Percentiles rank a stretch among this genome's conserved stretches.
These are phyloP conservation scores for Chromis chromis DNA, from an alignment of 2,797 vertebrate genomes.

Conservation along the genomic window DNA sequence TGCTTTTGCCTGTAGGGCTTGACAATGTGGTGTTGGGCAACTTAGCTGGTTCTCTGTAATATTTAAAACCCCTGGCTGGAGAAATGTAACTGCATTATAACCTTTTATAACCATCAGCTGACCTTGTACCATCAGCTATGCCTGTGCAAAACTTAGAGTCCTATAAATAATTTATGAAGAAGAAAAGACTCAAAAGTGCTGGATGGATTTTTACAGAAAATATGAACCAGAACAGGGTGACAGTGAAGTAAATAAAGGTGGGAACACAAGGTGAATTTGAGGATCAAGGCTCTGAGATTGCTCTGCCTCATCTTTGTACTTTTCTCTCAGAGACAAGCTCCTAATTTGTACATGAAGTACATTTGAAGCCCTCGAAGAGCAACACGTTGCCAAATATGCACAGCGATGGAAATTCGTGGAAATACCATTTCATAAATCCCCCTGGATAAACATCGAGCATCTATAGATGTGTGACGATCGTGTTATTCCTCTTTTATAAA, in stretches of 20 bases:
- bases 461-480: background rate
- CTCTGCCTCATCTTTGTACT: background rate
- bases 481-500: background rate
- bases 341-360: background rate
- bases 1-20: no score
- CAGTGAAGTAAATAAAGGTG: background rate
- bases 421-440: background rate
- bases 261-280: background rate
- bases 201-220: background rate
- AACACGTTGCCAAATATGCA: constrained; percentile 40
- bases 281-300: background rate
- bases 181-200: background rate
- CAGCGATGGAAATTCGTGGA: background rate
- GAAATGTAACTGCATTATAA: background rate
- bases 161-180: no score
- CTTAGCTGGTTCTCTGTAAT: background rate
- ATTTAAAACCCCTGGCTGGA: background rate
- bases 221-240: background rate
- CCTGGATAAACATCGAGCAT: background rate
- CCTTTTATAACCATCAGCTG: background rate
- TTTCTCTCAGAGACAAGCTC: background rate
- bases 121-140: background rate
- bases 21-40: background rate
- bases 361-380: constrained; percentile 15
- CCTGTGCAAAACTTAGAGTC: background rate